Percentiles rank a stretch among this genome's conserved stretches.
Evolutionary conservation across 2,797 vertebrate species (phyloP).

Genomic region (Smutsia temminckii): DNA sequence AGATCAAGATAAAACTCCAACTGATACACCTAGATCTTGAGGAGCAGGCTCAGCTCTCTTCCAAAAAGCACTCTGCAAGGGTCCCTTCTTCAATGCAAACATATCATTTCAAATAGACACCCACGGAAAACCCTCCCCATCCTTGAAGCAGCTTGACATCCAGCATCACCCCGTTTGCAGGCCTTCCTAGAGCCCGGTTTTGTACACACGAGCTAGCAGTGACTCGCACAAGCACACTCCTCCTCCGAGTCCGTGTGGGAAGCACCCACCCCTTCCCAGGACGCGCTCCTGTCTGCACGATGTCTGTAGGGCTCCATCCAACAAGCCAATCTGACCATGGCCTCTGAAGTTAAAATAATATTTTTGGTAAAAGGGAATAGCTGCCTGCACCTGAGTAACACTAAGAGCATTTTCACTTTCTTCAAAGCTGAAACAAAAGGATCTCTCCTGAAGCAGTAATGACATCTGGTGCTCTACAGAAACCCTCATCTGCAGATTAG

Average conservation of each 20-base stretch:
- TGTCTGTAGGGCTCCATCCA: background rate
- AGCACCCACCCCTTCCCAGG: background rate
- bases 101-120: background rate
- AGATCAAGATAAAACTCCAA: background rate
- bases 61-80: background rate
- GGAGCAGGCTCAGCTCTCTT: background rate
- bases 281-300: background rate
- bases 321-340: rapidly evolving
- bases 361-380: background rate
- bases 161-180: background rate
- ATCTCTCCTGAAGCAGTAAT: background rate
- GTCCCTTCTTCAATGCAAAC: background rate
- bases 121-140: background rate
- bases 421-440: background rate
- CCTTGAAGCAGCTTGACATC: rapidly evolving
- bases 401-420: rapidly evolving
- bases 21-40: rapidly evolving
- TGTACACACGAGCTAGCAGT: rapidly evolving
- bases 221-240: rapidly evolving
- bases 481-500: background rate
- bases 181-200: background rate
- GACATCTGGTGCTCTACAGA: background rate
- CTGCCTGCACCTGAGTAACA: rapidly evolving
- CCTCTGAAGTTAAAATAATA: background rate
- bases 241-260: background rate